Conservation (phyloP, 2,113 vertebrate genomes). For the Aptenodytes patagonicus region DNA sequence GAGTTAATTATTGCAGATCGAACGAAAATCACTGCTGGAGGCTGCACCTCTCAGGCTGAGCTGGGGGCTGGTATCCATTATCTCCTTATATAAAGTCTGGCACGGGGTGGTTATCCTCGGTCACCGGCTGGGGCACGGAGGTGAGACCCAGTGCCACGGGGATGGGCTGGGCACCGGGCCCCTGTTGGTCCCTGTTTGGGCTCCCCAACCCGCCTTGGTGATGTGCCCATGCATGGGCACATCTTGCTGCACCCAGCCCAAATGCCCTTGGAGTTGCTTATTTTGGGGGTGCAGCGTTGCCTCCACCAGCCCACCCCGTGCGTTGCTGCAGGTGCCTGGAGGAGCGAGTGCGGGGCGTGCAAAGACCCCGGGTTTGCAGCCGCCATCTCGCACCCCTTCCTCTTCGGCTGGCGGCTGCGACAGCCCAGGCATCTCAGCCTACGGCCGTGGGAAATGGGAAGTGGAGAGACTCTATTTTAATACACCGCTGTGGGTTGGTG, state of each 20-base stretch:
- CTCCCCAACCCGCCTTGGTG: fast-evolving
- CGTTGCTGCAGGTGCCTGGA: fast-evolving
- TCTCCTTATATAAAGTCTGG: fast-evolving
- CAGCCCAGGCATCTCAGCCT: neutral
- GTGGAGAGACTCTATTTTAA: constrained; percentile 38
- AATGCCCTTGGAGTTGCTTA: fast-evolving
- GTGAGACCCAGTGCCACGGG: neutral
- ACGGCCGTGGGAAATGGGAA: constrained; percentile 23
- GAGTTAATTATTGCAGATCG: neutral
- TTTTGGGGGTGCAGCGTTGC: neutral
- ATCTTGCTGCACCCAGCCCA: neutral
- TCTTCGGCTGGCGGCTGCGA: neutral
- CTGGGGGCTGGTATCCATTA: neutral
- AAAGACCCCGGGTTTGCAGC: fast-evolving
- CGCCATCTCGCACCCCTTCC: neutral
- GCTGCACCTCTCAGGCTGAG: neutral
- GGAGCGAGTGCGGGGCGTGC: fast-evolving
- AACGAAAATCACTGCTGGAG: neutral
- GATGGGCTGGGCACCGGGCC: fast-evolving
- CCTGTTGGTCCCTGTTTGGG: too few species aligned
- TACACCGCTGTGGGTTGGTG: constrained; percentile 48
- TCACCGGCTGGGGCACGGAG: neutral
- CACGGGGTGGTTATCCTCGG: fast-evolving
- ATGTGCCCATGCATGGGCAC: too few species aligned
- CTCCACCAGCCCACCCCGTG: neutral